phyloP scores from a whole-genome alignment of 64 coral and sea anemone genomes.

The Dendrophyllia cribrosa region DNA sequence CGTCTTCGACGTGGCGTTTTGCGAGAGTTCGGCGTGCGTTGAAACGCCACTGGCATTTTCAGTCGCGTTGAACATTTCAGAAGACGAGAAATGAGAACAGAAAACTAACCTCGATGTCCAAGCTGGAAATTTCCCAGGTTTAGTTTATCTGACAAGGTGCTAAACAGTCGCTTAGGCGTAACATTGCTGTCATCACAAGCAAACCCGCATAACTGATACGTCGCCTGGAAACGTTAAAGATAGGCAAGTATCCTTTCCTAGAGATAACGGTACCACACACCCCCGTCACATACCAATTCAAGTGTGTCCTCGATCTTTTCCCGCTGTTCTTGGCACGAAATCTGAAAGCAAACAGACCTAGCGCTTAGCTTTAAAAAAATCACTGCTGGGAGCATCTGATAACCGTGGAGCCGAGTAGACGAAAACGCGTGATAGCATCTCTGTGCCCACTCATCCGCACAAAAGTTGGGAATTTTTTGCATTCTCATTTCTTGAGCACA shows the following conservation, averaged over 20 bases:
- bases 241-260: background rate
- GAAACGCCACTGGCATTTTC: background rate
- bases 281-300: background rate
- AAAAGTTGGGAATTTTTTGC: slow-evolving; percentile 15
- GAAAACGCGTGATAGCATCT: background rate
- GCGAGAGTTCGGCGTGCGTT: background rate
- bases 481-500: slow-evolving; percentile 6
- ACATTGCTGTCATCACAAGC: background rate
- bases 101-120: background rate
- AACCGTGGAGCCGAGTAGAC: background rate
- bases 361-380: background rate
- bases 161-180: slow-evolving; percentile 14
- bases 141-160: background rate
- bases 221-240: background rate
- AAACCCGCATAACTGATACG: background rate
- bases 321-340: background rate
- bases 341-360: background rate
- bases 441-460: background rate
- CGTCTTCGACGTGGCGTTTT: background rate
- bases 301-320: background rate
- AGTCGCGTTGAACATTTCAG: background rate
- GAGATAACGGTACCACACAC: background rate
- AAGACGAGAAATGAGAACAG: background rate
- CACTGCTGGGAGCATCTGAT: background rate
- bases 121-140: background rate